Evolutionary conservation across 2,113 vertebrate species (phyloP), one percentile per base, ranked within the genome.

Genomic region (Xenopus borealis): DNA sequence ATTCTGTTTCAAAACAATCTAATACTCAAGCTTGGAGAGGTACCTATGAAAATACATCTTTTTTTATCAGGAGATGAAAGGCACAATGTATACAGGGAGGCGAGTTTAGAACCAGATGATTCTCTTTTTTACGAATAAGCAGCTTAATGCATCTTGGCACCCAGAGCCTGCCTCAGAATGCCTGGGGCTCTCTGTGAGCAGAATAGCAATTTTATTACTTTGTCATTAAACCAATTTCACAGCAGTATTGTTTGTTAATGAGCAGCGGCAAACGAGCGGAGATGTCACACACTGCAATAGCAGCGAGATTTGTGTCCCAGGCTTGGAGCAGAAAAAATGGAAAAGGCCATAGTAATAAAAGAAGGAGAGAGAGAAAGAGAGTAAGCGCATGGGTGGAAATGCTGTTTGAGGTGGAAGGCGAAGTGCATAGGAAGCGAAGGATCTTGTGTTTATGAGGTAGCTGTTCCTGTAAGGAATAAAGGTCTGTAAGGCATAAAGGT

Each of bases 181-280:
- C 97, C 96, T 94, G 88, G 89, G 95, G 96, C 96, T 95, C 95
- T 98, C 95, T 98, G 96, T 97, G 97, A 98, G 96, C 94, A 94
- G 95, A 98, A 98, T 97, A 98, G 96, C 95, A 97, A 98, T 98
- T 98, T 98, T 98, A 98, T 98, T 97, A 98, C 96, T 97, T 96
- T 98, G 96, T 97, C 97, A 98, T 98, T 98, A 99, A 99, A 98
- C 95, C 96, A 98, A 99, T 99, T 99, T 99, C 96, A 98, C 96
- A 96, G 95, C 96, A 95, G 96, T 97, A 96, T 98, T 98, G 96
- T 98, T 98, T 99, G 97, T 98, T 99, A 99, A 99, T 99, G 96
- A 99, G 97, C 94, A 96, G 95, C 95, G 89, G 91, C 95, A 96
- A 98, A 98, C 94, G 95, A 98, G 96, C 88, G 85, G 92, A 95